phyloP scores from a whole-genome alignment of 2,797 vertebrate genomes.

The Malacoraja senta region DNA sequence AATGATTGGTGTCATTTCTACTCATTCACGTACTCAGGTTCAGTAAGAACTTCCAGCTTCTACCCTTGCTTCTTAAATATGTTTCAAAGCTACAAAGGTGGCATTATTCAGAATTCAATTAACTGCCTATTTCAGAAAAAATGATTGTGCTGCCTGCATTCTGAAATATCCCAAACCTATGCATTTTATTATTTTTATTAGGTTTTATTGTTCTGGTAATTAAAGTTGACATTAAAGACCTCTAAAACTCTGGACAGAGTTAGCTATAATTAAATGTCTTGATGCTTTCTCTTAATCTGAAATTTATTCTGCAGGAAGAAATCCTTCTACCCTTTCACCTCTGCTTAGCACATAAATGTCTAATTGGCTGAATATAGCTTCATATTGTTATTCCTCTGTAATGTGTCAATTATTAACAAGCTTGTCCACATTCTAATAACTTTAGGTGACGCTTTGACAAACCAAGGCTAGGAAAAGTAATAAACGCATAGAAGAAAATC shows the following conservation, averaged over 20 bases:
- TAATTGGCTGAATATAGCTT: not conserved
- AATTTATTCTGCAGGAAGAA: not conserved
- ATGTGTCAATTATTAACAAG: conserved; percentile 24
- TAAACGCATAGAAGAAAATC: not conserved
- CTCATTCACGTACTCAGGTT: not conserved
- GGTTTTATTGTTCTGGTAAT: not conserved
- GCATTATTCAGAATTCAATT: not conserved
- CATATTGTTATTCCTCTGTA: not conserved
- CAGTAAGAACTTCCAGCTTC: not conserved
- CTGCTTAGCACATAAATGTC: not conserved
- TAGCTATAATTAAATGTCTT: not conserved
- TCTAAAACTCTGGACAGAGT: not conserved
- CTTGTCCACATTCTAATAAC: conserved; percentile 4
- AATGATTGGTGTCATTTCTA: conserved; percentile 6
- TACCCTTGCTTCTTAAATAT: not conserved
- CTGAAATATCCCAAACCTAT: not conserved
- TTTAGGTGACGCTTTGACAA: not conserved
- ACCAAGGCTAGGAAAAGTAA: not conserved
- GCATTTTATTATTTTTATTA: conserved; percentile 7
- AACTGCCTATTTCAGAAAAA: not conserved
- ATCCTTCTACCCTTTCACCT: not conserved
- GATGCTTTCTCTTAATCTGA: not conserved
- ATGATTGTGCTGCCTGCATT: not conserved
- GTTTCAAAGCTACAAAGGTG: not conserved
- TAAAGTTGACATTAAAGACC: not conserved